phyloP scores from a whole-genome alignment of 2,888 invertebrate species.

The Microctonus hyperodae region DNA sequence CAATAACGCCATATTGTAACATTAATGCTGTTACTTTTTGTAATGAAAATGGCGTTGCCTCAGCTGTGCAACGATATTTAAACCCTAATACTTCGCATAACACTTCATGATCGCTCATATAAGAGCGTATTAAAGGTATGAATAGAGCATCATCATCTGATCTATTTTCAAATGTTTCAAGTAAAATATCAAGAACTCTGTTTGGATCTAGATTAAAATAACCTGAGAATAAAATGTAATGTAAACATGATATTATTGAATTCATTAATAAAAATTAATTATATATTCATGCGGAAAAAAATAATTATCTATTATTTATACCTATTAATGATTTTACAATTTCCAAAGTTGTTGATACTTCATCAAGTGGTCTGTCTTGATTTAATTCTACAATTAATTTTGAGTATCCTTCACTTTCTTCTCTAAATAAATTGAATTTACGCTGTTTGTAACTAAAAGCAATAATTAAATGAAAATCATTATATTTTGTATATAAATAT shows the following conservation, averaged over 20 bases:
- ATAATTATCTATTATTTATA: too few relatives aligned
- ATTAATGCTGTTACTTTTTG: slow-evolving; percentile 91
- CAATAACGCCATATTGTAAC: slow-evolving; percentile 85
- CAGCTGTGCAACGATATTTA: slow-evolving; percentile 75
- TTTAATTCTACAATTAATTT: slow-evolving; percentile 94
- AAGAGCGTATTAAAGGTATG: slow-evolving; percentile 84
- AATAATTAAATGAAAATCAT: too few relatives aligned
- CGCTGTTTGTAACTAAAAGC: slow-evolving; percentile 94
- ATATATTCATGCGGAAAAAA: too few relatives aligned
- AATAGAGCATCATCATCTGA: slow-evolving; percentile 82
- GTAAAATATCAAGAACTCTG: slow-evolving; percentile 92
- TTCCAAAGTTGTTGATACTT: slow-evolving; percentile 77
- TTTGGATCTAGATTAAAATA: slow-evolving; percentile 99
- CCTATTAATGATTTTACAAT: slow-evolving; percentile 94
- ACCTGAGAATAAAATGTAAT: slow-evolving; percentile 67
- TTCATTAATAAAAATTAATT: not conserved
- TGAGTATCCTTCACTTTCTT: slow-evolving; percentile 99
- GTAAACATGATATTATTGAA: not conserved
- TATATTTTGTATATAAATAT: too few relatives aligned
- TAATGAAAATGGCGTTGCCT: slow-evolving; percentile 79
- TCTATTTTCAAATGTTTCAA: slow-evolving; percentile 94
- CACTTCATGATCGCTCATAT: slow-evolving; percentile 87
- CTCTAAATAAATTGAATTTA: slow-evolving; percentile 97
- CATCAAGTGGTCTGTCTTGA: slow-evolving; percentile 74
- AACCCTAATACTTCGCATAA: slow-evolving; percentile 95